Percentiles rank a stretch among this genome's conserved stretches.
These are phyloP conservation scores for Falco berigora DNA, from an alignment of 2,797 vertebrate genomes.

Conservation along the genomic window DNA sequence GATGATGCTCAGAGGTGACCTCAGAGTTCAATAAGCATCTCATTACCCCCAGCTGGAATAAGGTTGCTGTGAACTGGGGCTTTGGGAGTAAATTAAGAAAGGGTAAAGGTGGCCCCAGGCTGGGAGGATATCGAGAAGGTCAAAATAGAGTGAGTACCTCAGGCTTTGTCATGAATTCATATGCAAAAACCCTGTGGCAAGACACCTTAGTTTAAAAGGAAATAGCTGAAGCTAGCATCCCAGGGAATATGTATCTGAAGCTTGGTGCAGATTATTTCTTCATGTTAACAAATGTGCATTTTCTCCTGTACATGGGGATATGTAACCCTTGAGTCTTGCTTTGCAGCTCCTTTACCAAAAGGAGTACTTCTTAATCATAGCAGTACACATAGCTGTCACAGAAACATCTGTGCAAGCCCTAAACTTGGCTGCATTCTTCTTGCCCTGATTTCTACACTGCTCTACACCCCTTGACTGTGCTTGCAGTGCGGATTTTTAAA, in stretches of 20 bases:
- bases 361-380: neutral
- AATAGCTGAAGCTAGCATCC: neutral
- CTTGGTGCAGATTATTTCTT: neutral
- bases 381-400: neutral
- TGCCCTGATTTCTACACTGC: neutral
- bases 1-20: neutral
- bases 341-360: neutral
- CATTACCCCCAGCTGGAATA: neutral
- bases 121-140: neutral
- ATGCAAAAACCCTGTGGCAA: neutral
- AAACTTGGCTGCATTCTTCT: neutral
- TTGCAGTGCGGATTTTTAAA: conserved; percentile 14
- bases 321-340: neutral
- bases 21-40: neutral
- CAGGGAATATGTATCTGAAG: neutral
- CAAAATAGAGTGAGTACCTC: neutral
- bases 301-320: neutral
- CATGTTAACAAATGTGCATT: neutral
- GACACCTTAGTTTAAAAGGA: neutral
- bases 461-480: neutral
- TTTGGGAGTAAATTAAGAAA: neutral
- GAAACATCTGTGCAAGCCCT: neutral
- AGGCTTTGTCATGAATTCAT: neutral
- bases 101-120: neutral
- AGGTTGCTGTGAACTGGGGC: neutral